Conservation (phyloP, 2,113 vertebrate genomes). For the Myiozetetes cayanensis region DNA sequence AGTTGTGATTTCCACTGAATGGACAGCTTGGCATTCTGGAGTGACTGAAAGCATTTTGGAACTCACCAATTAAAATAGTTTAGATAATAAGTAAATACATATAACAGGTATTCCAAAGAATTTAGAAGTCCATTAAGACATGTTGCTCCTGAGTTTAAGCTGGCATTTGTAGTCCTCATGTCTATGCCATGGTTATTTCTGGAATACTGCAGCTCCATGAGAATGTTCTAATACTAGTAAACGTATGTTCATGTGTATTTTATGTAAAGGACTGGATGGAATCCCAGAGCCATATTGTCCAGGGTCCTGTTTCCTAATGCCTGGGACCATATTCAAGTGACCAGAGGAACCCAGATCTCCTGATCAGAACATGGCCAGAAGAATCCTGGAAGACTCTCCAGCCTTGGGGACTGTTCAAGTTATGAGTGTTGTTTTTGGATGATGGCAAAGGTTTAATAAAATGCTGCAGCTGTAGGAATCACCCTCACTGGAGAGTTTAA, state of each 20-base stretch:
- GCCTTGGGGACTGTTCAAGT: conserved; percentile 3
- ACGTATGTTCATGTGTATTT: neutral
- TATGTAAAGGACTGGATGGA: neutral
- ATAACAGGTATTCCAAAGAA: neutral
- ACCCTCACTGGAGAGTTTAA: conserved; percentile 12
- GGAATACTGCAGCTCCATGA: neutral
- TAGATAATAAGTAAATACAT: neutral
- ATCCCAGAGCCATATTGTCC: conserved; percentile 1
- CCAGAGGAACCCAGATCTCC: conserved; percentile 13
- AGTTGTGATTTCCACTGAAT: neutral
- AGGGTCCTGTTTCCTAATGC: neutral
- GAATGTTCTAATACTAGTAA: neutral
- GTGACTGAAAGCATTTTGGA: neutral
- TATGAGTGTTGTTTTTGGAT: conserved; percentile 45
- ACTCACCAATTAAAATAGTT: neutral
- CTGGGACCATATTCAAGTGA: neutral
- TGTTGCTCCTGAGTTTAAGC: neutral
- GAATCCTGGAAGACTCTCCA: conserved; percentile 12
- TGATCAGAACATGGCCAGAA: neutral
- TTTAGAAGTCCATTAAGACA: neutral
- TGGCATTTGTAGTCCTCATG: neutral
- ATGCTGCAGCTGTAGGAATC: conserved; percentile 54
- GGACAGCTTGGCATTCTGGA: neutral
- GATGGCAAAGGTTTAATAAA: conserved; percentile 33
- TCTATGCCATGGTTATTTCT: neutral